A percentile compares a stretch with the other conserved stretches of the same genome.
phyloP scores from a whole-genome alignment of 2,888 invertebrate genomes.

The Drosophila prostipennis region DNA sequence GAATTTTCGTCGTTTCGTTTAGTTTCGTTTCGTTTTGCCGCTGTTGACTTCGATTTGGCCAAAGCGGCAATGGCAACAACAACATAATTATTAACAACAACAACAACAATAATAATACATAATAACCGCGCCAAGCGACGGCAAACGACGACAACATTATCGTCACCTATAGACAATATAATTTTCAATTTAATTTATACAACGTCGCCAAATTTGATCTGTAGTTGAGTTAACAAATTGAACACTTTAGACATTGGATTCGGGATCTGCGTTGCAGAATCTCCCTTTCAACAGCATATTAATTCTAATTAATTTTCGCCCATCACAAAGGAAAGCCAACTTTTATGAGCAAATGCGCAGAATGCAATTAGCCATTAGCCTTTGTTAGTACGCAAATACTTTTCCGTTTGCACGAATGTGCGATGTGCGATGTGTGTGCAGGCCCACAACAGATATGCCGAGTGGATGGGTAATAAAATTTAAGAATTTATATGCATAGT shows the following conservation, averaged over 20 bases:
- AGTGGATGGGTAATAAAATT: slow-evolving; percentile 42
- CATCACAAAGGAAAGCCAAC: slow-evolving; percentile 3
- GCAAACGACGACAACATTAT: slow-evolving; percentile 70
- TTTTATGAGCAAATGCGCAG: slow-evolving; percentile 32
- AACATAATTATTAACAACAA: slow-evolving; percentile 67
- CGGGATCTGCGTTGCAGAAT: slow-evolving; percentile 26
- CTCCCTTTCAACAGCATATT: slow-evolving; percentile 36
- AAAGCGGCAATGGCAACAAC: slow-evolving; percentile 60
- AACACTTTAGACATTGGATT: background rate
- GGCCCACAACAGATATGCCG: background rate
- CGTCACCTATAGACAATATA: slow-evolving; percentile 78
- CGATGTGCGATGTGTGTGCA: background rate
- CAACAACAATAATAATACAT: slow-evolving; percentile 51
- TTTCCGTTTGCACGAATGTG: background rate
- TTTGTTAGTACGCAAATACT: slow-evolving; percentile 18
- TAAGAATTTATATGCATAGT: slow-evolving; percentile 36
- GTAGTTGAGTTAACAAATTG: slow-evolving; percentile 3
- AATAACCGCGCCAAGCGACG: slow-evolving; percentile 37
- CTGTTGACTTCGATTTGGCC: slow-evolving; percentile 36
- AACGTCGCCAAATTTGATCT: slow-evolving; percentile 24
- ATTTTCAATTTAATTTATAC: slow-evolving; percentile 73
- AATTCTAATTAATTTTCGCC: slow-evolving; percentile 33
- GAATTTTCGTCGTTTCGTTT: slow-evolving; percentile 32
- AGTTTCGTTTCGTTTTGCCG: background rate
- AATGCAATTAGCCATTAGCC: slow-evolving; percentile 33